Base-by-base conservation (phyloP, 2,113 vertebrate species). In the Felis chaus region DNA sequence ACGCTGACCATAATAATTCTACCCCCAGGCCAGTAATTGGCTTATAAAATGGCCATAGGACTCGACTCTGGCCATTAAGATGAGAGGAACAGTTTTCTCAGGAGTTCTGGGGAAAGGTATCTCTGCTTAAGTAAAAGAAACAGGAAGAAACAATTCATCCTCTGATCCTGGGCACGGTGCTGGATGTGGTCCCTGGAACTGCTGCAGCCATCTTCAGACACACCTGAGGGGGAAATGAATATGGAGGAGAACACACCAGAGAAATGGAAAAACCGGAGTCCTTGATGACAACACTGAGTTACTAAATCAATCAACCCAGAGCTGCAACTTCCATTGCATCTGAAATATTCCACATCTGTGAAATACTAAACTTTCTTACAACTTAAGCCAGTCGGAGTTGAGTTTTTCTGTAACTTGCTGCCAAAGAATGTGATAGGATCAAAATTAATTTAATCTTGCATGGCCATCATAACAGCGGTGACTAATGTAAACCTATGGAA, bases 391-490 rank as follows among this genome's bases (percentile, higher is more conserved):
- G 79, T 80, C 66, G 50, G 10, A 78, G 25, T 95, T 80, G 27
- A 95, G 18, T 39, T 85, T 92, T 91, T 79, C 74, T 94, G 21
- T 95, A 93, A 93, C 39, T 69, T 23, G 18, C 36, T 90, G 63
- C 76, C 53, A 65, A 88, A 73, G 45, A 69, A 71, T 69, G 39
- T 74, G 84, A 85, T 5, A 81, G 48, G 94, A 27, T 96, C 33
- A 79, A 91, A 96, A 95, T 89, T 96, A 82, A 89, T 82, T 82
- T 55, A 48, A 57, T 68, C 11, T 95, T 69, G 33, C 2, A 39
- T 88, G 76, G 91, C 25, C 45, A 63, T 76, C 55, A 21, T 68
- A 57, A 18, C 18, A 83, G 25, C 66, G 84, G 86, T 87, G 27
- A 57, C 27, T 21, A 79, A 74, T 53, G 18, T 39, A 89, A 90